Evolutionary conservation across 2,797 vertebrate genomes (phyloP), one percentile per base, ranked within the genome.

Genomic region (Lindbergichthys nudifrons): DNA sequence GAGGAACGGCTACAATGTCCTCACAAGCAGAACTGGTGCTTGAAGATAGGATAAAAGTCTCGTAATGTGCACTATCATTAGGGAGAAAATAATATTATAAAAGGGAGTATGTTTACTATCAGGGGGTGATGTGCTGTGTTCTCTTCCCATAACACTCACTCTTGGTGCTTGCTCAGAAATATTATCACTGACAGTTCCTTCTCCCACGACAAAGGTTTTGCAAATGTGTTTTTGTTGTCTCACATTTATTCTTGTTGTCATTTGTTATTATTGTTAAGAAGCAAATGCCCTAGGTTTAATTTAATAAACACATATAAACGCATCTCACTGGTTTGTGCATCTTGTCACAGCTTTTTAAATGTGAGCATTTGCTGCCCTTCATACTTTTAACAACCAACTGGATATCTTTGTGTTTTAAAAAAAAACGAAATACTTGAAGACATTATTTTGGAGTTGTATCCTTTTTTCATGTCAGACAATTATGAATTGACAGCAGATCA

Each of bases 321-420:
- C 53, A 72, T 95, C 95, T 95, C 88, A 92, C 92, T 92, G 93
- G 93, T 95, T 96, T 95, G 92, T 96, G 95, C 93, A 16, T 13
- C 26, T 45, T 7, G 2, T 48, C 63, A 42, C 6, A 65, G 18
- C 36, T n/a, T 65, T 18, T 65, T 36, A 13, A 32, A 50, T 43
- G 23, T 12, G 30, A 16, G 6, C 12, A 15, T 41, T 48, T 30
- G 21, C 51, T 57, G 32, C 5, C 32, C 58, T 41, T 43, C 18
- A 42, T 23, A 2, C 5, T 45, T 11, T 23, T 51, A 5, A 36
- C 32, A 42, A 56, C 47, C 47, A 63, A 59, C 52, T 65, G n/a
- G 21, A 51, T 21, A 10, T 36, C 10, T 51, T 10, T 39, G 12
- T 52, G 39, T 48, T 57, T 32, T 3, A 18, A 15, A 47, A 30